Evolutionary conservation across 2,888 invertebrate genomes (phyloP), one percentile per base, ranked within the genome.

Genomic region (Mesoligia furuncula): DNA sequence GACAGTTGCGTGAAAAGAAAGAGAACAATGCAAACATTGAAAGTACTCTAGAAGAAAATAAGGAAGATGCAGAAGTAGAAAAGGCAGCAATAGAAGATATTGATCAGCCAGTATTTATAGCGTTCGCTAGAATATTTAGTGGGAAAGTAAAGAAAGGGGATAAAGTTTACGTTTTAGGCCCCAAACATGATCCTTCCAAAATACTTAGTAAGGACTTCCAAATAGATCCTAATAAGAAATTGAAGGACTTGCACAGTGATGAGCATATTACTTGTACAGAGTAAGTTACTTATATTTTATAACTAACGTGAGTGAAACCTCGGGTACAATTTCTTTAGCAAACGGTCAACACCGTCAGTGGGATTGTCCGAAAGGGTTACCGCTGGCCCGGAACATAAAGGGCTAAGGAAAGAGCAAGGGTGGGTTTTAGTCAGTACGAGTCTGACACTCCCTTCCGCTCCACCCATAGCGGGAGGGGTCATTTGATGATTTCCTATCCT

Each of bases 71-170:
- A 24, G 93, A 84, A 73, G 80, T 83, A 73, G 93, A 94, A 85
- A 93, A 95, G 62, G 90, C 91, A 81, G 86, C 75, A 79, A 92
- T 93, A 75, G 90, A 91, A 76, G 94, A 95, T 42, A 13, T 57
- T 57, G 97, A 98, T 69, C 96, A 97, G 71, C 97, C 98, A 81
- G 97, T 97, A 64, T 98, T 99, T 91, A 97, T 99, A 84, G 99
- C 99, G 0, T 99, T 99, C 96, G 99, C 99, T 31, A 97, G 99
- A 90, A 97, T 99, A 57, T 99, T 99, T 93, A 99, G 99, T 93
- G 99, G 99, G 5, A 98, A 97, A 74, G 93, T 99, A 57, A 97
- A 93, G 85, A 97, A 97, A 88, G 99, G 99, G 13, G 98, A 98
- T 90, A 97, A 97, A 90, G 95, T 99, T 9, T 99, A 98, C 94